Evolutionary conservation across 2,888 invertebrate genomes (phyloP).

Genomic region (Coremacera marginata): DNA sequence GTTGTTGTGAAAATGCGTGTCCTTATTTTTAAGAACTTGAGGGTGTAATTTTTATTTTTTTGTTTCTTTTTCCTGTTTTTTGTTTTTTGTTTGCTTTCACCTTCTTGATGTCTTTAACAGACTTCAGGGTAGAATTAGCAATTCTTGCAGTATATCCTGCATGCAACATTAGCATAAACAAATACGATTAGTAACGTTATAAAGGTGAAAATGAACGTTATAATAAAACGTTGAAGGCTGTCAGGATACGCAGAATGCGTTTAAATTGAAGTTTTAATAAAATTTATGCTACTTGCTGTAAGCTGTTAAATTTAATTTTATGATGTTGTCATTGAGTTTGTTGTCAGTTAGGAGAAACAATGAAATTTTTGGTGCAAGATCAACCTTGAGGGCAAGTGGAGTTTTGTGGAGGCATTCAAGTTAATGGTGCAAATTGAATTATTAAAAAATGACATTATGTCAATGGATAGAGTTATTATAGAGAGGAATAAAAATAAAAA

Average conservation of each 20-base stretch:
- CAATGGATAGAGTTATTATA: too few species aligned
- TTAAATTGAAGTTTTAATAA: slow-evolving; percentile 23
- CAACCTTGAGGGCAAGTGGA: background rate
- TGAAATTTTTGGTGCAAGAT: background rate
- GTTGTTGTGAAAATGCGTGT: slow-evolving; percentile 25
- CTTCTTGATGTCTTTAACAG: slow-evolving; percentile 57
- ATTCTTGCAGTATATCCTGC: slow-evolving; percentile 16
- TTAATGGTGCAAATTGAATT: too few species aligned
- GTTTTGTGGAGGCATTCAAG: background rate
- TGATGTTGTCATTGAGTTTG: background rate
- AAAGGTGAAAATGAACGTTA: slow-evolving; percentile 28
- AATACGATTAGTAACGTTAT: slow-evolving; percentile 34
- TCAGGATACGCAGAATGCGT: background rate
- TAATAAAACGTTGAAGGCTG: slow-evolving; percentile 4
- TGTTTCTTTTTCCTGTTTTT: background rate
- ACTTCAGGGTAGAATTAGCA: slow-evolving; percentile 61
- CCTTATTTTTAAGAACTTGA: slow-evolving; percentile 25
- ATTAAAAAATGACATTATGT: too few species aligned
- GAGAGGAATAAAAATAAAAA: too few species aligned
- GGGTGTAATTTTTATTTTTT: slow-evolving; percentile 10
- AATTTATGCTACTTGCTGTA: slow-evolving; percentile 1
- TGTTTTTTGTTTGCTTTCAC: background rate
- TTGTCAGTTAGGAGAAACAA: too few species aligned
- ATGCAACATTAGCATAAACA: slow-evolving; percentile 35
- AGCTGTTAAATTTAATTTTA: slow-evolving; percentile 15